Base-by-base conservation (phyloP, 2,113 vertebrate genomes). In the Vulpes lagopus region DNA sequence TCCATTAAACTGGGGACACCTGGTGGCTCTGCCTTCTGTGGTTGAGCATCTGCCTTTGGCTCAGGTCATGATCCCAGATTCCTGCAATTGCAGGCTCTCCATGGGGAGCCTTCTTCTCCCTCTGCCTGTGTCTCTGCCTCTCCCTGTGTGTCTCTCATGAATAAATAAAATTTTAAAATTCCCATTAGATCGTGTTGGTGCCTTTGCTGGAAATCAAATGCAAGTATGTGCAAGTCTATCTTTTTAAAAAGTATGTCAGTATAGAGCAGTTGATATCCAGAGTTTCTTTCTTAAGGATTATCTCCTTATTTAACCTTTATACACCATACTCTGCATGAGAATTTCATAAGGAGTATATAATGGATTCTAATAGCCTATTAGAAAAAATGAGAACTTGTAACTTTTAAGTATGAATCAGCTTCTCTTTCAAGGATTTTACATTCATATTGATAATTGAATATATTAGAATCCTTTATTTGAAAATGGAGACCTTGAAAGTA, bases 191-290 rank as follows among this genome's bases (percentile, higher is more conserved):
- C 76, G 27, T 64, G 60, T 94, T 74, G 38, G 27, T 86, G 20
- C 49, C 27, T 92, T 90, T 32, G 20, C 78, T 78, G n/a, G 73
- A 96, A 67, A 91, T 83, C 53, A 57, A 78, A 94, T 49, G 32
- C 55, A 14, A 30, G 25, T 83, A 76, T n/a, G 32, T 49, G 8
- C 57, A 51, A 11, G 14, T 83, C 74, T 87, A 78, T 25, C 69
- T 71, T 55, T 43, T 25, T 64, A 65, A 30, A 65, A 65, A 65
- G 20, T 65, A 65, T 23, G 20, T 65, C 86, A 79, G 67, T 81
- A 71, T 7, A 53, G 67, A 88, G 32, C 25, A 38, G 35, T 51
- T 11, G 32, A 71, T 2, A 62, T 62, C 51, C 11, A 60, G 30
- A 95, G 51, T 53, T 74, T 94, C 30, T 78, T 73, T 91, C 35